Conservation (phyloP, 2,888 invertebrate genomes). For the Nebria brevicollis region DNA sequence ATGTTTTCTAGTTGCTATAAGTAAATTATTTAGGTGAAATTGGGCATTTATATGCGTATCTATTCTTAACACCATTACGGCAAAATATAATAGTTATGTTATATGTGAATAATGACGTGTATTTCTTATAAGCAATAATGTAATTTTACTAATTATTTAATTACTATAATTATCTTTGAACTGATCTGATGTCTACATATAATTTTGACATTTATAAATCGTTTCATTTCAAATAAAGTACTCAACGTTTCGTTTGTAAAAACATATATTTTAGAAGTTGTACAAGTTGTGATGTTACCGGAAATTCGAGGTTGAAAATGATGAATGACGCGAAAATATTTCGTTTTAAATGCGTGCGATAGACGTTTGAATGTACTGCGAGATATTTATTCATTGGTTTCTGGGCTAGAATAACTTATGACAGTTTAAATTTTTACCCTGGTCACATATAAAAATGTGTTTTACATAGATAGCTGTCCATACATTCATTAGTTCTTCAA, state of each 20-base stretch:
- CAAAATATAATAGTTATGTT: too few species aligned
- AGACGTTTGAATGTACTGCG: not conserved
- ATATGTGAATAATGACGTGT: too few species aligned
- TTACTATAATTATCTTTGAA: not conserved
- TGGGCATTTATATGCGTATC: too few species aligned
- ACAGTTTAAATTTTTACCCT: not conserved
- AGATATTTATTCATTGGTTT: not conserved
- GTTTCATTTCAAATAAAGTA: not conserved
- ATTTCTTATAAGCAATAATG: too few species aligned
- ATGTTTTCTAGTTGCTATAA: too few species aligned
- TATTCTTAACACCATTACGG: too few species aligned
- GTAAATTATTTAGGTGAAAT: too few species aligned
- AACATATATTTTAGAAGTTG: not conserved
- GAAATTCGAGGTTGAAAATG: slow-evolving; percentile 36
- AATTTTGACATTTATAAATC: not conserved
- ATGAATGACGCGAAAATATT: slow-evolving; percentile 39
- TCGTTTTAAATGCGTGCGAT: slow-evolving; percentile 38
- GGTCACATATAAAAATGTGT: not conserved
- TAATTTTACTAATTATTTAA: too few species aligned
- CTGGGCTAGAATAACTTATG: not conserved
- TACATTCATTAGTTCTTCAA: too few species aligned
- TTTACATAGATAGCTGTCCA: too few species aligned
- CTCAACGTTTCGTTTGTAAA: not conserved
- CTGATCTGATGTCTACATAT: not conserved
- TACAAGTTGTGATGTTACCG: slow-evolving; percentile 20